These are phyloP conservation scores for Herpetotheres cachinnans DNA, from an alignment of 2,113 vertebrate genomes.

Conservation along the genomic window DNA sequence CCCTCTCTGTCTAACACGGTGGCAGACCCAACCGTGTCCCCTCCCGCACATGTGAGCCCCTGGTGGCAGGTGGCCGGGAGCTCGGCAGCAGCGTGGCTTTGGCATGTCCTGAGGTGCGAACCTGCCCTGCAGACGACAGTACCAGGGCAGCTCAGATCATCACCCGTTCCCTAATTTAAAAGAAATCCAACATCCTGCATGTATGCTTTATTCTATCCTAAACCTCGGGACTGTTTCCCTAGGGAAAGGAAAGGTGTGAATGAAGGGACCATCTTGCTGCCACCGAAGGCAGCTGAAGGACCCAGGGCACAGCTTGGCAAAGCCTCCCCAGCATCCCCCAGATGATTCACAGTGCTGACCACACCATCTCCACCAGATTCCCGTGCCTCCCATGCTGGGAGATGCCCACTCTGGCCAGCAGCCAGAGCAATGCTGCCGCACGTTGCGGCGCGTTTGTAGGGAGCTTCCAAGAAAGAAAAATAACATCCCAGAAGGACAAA, in stretches of 20 bases:
- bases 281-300: neutral
- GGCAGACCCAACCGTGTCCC: rapidly evolving
- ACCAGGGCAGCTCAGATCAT: neutral
- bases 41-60: neutral
- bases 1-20: rapidly evolving
- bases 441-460: neutral
- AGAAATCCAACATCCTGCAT: neutral
- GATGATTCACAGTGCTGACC: rapidly evolving
- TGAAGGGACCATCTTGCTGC: neutral
- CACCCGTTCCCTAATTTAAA: neutral
- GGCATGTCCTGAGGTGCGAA: rapidly evolving
- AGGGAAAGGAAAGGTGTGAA: neutral
- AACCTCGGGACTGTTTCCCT: neutral
- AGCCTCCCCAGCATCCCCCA: neutral
- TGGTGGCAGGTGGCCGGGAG: neutral
- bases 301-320: neutral
- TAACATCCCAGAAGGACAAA: neutral
- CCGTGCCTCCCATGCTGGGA: neutral
- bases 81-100: neutral
- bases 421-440: neutral
- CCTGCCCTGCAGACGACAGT: neutral
- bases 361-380: rapidly evolving
- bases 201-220: neutral
- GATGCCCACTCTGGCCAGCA: neutral
- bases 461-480: neutral